Evolutionary conservation across 2,888 invertebrate genomes (phyloP).

Genomic region (Xanthostigma xanthostigma): DNA sequence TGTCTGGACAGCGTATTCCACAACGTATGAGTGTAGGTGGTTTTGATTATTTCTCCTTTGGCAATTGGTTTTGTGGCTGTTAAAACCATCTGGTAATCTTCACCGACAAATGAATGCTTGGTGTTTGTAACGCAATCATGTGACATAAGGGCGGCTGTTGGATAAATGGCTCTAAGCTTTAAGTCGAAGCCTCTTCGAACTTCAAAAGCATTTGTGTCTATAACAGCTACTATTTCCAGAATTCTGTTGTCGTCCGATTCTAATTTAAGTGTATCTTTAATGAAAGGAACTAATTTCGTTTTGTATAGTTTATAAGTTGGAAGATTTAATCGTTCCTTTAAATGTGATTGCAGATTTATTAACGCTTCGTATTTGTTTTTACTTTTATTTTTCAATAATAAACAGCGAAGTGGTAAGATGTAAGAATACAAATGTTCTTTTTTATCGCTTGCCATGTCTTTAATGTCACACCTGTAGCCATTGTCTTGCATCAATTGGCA

Average conservation of each 20-base stretch:
- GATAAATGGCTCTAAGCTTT: slow-evolving; percentile 46
- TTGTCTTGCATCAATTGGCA: slow-evolving; percentile 43
- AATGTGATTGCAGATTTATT: slow-evolving; percentile 41
- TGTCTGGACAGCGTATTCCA: slow-evolving; percentile 50
- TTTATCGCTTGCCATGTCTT: slow-evolving; percentile 30
- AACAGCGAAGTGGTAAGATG: slow-evolving; percentile 47
- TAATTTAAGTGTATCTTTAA: slow-evolving; percentile 39
- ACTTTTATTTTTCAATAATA: slow-evolving; percentile 40
- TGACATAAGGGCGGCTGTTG: slow-evolving; percentile 50
- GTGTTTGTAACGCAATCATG: slow-evolving; percentile 62
- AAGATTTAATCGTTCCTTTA: slow-evolving; percentile 42
- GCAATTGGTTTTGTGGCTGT: slow-evolving; percentile 48
- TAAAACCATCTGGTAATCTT: slow-evolving; percentile 42
- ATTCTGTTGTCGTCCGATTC: slow-evolving; percentile 41
- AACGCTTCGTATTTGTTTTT: slow-evolving; percentile 38
- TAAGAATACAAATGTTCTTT: slow-evolving; percentile 48
- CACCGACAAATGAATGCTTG: slow-evolving; percentile 45
- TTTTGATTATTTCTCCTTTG: slow-evolving; percentile 49
- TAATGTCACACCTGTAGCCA: slow-evolving; percentile 40
- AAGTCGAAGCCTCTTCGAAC: slow-evolving; percentile 34
- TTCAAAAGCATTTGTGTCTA: slow-evolving; percentile 59
- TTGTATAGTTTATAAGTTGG: slow-evolving; percentile 42
- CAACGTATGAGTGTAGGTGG: slow-evolving; percentile 55
- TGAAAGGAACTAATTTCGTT: slow-evolving; percentile 44
- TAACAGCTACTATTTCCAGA: slow-evolving; percentile 46